Base-by-base conservation (phyloP, 2,113 vertebrate species). In the Ophiodon elongatus region DNA sequence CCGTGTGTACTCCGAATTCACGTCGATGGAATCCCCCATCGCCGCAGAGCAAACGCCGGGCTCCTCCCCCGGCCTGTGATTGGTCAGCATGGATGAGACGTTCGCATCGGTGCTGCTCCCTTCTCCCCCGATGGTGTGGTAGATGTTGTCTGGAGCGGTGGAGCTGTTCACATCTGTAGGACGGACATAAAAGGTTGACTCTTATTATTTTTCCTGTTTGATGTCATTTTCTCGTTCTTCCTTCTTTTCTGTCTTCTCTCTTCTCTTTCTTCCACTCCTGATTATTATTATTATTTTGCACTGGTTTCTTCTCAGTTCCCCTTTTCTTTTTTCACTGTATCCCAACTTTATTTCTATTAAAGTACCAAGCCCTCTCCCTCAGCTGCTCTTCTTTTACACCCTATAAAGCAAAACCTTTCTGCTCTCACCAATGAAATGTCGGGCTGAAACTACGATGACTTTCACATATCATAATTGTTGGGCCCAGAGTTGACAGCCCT, bases 1-100 rank as follows among this genome's bases (percentile, higher is more conserved):
- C 31, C 0, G 70, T 41, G 89, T 86, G 0, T 91, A 93, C 37
- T 73, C n/a, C 0, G 59, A 81, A 35, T 71, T 79, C 1, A 2
- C 25, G 15, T 83, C 59, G 17, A 21, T 21, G 23, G 47, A 8
- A 47, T 14, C 43, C 43, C 4, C 35, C 19, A 3, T 25, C 7
- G 29, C 68, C 2, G 17, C 64, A 2, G 13, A 33, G n/a, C 0
- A 8, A 25, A 3, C 0, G 23, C 52, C n/a, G 3, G 52, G n/a
- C 37, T 67, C 75, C 43, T 27, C 43, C 4, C 3, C 29, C 15
- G 39, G 25, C 37, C 56, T n/a, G 0, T 63, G 72, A 80, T 78
- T 80, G 60, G 88, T 37, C 0, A 17, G 0, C 0, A 8, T 19
- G 0, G 77, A 1, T 13, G 37, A 6, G 0, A 21, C 4, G 45